A percentile compares a stretch with the other conserved stretches of the same genome.
Evolutionary conservation across 2,888 invertebrate genomes (phyloP).

Genomic region (Euzetes globulus): DNA sequence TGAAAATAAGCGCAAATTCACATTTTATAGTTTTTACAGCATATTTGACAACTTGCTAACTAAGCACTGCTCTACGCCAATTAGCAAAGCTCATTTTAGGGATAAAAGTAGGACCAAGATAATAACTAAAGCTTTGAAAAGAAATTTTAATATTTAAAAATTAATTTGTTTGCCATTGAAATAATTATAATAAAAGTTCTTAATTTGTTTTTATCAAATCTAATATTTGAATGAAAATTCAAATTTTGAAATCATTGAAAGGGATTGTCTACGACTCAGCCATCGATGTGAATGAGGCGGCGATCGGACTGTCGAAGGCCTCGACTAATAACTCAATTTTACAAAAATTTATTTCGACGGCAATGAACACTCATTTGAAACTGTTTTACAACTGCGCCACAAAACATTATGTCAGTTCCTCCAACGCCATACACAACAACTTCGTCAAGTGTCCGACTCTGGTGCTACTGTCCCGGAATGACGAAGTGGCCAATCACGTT

Average conservation of each 20-base stretch:
- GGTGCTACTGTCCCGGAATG: slow-evolving; percentile 61
- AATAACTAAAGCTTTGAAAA: too few relatives aligned
- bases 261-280: slow-evolving; percentile 87
- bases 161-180: neutral
- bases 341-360: slow-evolving; percentile 49
- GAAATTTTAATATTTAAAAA: too few relatives aligned
- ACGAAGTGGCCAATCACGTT: slow-evolving; percentile 66
- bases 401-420: slow-evolving; percentile 67
- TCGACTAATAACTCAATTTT: slow-evolving; percentile 51
- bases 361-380: slow-evolving; percentile 59
- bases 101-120: too few relatives aligned
- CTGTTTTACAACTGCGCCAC: slow-evolving; percentile 74
- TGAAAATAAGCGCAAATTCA: too few relatives aligned
- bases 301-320: slow-evolving; percentile 53
- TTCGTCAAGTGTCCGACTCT: slow-evolving; percentile 66
- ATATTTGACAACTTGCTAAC: too few relatives aligned
- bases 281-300: slow-evolving; percentile 53
- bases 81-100: too few relatives aligned
- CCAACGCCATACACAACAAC: slow-evolving; percentile 72
- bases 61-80: too few relatives aligned
- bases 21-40: too few relatives aligned
- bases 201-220: neutral
- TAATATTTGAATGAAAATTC: neutral
- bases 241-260: slow-evolving; percentile 48
- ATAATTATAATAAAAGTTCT: neutral